phyloP scores from a whole-genome alignment of 1,140 invertebrate genomes.

The Heterodera carotae region DNA sequence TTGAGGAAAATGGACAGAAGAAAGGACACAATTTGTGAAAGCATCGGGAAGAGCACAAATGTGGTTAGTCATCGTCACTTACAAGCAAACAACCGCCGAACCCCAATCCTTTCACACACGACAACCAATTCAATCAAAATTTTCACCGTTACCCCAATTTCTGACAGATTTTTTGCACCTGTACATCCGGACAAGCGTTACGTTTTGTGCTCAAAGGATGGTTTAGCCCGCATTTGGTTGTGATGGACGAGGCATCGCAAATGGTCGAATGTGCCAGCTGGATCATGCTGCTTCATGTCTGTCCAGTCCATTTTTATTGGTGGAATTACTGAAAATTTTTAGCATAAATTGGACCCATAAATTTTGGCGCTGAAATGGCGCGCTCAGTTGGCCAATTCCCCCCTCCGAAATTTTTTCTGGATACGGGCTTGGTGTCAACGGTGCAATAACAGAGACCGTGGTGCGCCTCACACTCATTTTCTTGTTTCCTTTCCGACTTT shows the following conservation, averaged over 20 bases:
- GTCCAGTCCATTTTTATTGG: no score
- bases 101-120: no score
- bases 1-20: background rate
- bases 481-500: no score
- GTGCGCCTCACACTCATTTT: no score
- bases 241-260: slow-evolving; percentile 49
- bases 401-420: no score
- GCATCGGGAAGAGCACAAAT: background rate
- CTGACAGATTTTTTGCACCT: slow-evolving; percentile 26
- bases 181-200: background rate
- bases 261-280: slow-evolving; percentile 22
- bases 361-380: no score
- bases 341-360: no score
- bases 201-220: background rate
- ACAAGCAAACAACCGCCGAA: background rate
- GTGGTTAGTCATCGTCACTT: background rate
- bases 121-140: no score
- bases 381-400: no score
- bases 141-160: background rate
- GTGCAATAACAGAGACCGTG: no score
- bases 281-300: slow-evolving; percentile 32
- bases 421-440: no score
- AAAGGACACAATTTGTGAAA: background rate
- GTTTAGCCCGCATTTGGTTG: slow-evolving; percentile 31
- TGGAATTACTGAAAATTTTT: no score